phyloP scores from a whole-genome alignment of 2,113 vertebrate genomes.

The Oreocharis arfaki region DNA sequence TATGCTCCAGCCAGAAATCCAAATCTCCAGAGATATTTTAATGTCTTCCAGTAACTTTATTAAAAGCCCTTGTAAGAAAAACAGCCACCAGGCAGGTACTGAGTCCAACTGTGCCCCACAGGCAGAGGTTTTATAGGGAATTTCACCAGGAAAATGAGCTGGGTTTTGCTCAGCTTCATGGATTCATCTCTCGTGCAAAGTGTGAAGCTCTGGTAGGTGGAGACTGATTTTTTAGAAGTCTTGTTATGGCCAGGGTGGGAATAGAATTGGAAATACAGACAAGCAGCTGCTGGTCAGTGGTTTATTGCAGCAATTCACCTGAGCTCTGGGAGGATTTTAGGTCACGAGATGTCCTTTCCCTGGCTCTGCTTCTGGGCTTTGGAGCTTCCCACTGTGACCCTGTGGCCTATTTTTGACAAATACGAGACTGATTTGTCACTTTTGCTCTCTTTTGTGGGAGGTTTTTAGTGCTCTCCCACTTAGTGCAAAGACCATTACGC shows the following conservation, averaged over 20 bases:
- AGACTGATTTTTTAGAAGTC: background rate
- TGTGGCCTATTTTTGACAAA: background rate
- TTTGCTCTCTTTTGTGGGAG: background rate
- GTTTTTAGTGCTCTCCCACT: background rate
- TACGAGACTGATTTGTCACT: background rate
- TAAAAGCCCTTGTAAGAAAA: background rate
- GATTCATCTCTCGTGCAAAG: background rate
- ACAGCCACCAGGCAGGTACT: background rate
- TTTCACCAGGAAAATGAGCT: background rate
- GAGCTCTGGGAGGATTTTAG: background rate
- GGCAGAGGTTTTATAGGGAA: background rate
- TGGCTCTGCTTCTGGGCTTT: too few relatives aligned
- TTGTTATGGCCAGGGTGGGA: background rate
- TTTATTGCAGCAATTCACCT: background rate
- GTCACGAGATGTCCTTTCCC: rapidly evolving
- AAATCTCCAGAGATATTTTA: background rate
- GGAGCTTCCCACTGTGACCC: background rate
- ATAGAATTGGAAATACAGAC: background rate
- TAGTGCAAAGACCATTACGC: background rate
- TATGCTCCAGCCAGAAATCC: background rate
- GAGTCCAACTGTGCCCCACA: background rate
- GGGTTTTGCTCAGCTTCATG: background rate
- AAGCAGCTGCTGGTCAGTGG: background rate
- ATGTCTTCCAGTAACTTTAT: background rate
- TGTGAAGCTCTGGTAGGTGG: background rate